These are phyloP conservation scores for Sebastolobus altivelis DNA, from an alignment of 2,797 vertebrate species.

Conservation along the genomic window DNA sequence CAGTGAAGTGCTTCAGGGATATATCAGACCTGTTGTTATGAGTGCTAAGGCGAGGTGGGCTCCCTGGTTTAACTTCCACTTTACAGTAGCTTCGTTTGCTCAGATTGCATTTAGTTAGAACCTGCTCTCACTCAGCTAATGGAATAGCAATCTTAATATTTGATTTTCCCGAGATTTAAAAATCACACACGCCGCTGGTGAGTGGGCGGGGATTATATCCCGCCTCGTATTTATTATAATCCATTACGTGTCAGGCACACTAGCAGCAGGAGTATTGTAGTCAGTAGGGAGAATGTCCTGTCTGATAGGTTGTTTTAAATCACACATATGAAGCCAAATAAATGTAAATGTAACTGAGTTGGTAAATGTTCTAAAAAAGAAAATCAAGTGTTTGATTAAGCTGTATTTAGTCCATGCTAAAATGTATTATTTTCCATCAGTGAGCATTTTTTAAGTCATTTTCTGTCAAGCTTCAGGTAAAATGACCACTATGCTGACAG, in stretches of 20 bases:
- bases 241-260: constrained; percentile 49
- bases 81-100: constrained; percentile 42
- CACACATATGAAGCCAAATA: constrained; percentile 6
- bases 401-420: neutral
- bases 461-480: neutral
- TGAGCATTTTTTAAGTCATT: neutral
- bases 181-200: constrained; percentile 41
- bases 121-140: constrained; percentile 31
- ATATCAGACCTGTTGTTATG: constrained; percentile 20
- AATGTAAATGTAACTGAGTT: neutral
- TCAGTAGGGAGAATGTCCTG: constrained; percentile 6
- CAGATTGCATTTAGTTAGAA: constrained; percentile 25
- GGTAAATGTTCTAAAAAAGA: neutral
- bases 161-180: constrained; percentile 60
- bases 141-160: constrained; percentile 54
- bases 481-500: neutral
- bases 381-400: neutral
- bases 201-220: constrained; percentile 60
- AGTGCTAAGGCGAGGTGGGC: constrained; percentile 16
- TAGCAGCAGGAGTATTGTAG: constrained; percentile 28
- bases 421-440: neutral
- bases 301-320: constrained; percentile 20
- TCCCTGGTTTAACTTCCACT: constrained; percentile 45
- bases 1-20: constrained; percentile 21
- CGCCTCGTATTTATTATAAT: constrained; percentile 57